phyloP scores from a whole-genome alignment of 1,140 invertebrate genomes.

The Dreissena rostriformis region DNA sequence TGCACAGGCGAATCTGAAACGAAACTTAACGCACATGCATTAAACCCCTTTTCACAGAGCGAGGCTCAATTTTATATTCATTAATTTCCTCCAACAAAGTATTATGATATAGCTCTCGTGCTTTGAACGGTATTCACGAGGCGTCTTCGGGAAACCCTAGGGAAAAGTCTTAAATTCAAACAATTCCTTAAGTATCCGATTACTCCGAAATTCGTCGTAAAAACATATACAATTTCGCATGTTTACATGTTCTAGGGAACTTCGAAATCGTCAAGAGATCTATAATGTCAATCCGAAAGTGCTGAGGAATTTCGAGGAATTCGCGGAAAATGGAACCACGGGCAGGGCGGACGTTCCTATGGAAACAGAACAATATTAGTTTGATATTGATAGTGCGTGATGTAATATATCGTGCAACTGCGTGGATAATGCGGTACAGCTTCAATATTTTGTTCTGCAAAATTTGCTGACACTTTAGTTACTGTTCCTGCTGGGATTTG shows the following conservation, averaged over 20 bases:
- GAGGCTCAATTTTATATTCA: too few relatives aligned
- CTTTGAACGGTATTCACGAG: not conserved
- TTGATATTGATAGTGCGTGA: not conserved
- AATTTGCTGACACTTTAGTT: too few relatives aligned
- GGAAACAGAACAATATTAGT: conserved; percentile 51
- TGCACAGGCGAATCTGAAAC: too few relatives aligned
- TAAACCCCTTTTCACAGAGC: too few relatives aligned
- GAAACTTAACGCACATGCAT: too few relatives aligned
- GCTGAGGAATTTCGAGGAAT: conserved; percentile 53
- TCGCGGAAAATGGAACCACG: conserved; percentile 51
- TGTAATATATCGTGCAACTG: too few relatives aligned
- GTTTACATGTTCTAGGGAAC: conserved; percentile 32
- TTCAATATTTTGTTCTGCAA: too few relatives aligned
- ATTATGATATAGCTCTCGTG: not conserved
- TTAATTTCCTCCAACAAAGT: not conserved
- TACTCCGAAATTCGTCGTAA: not conserved
- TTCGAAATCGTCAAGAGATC: conserved; percentile 53
- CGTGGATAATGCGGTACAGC: too few relatives aligned
- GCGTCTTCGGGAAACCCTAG: too few relatives aligned
- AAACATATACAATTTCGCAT: not conserved
- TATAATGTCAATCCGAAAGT: conserved; percentile 55
- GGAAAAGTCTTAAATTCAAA: not conserved
- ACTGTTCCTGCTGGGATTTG: too few relatives aligned
- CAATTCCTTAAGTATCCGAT: not conserved
- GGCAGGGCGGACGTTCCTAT: conserved; percentile 47